These are phyloP conservation scores for Sebastes wilsoni DNA, from an alignment of 2,797 vertebrate genomes.

Conservation along the genomic window DNA sequence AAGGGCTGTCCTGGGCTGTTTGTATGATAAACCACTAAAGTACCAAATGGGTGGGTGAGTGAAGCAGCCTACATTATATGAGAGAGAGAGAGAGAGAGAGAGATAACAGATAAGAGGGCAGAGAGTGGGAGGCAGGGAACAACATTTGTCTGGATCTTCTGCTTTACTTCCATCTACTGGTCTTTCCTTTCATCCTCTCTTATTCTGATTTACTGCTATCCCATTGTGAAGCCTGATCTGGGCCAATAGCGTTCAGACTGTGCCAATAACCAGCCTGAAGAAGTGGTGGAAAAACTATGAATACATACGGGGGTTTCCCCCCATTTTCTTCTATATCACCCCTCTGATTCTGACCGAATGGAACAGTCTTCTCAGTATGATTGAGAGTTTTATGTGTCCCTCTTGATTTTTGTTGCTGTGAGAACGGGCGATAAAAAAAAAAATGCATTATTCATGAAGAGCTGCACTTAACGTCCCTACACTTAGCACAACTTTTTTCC, in stretches of 20 bases:
- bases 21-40: slow-evolving; percentile 52
- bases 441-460: slow-evolving; percentile 64
- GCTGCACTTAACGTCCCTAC: slow-evolving; percentile 43
- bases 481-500: slow-evolving; percentile 44
- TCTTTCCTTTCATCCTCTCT: slow-evolving; percentile 7
- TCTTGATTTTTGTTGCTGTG: slow-evolving; percentile 47
- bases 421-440: slow-evolving; percentile 29
- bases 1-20: slow-evolving; percentile 46
- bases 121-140: slow-evolving; percentile 28
- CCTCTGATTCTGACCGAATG: slow-evolving; percentile 34
- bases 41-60: slow-evolving; percentile 58
- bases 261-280: background rate
- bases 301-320: background rate
- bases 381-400: slow-evolving; percentile 29
- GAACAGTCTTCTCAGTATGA: slow-evolving; percentile 35
- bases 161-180: slow-evolving; percentile 13
- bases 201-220: slow-evolving; percentile 5
- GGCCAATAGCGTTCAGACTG: slow-evolving; percentile 6
- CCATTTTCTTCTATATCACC: background rate
- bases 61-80: slow-evolving; percentile 30
- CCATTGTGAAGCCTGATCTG: background rate
- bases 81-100: slow-evolving; percentile 1
- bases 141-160: slow-evolving; percentile 34
- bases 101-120: background rate
- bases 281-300: background rate